A percentile compares a stretch with the other conserved stretches of the same genome.
phyloP scores from a whole-genome alignment of 2,113 vertebrate genomes.

The Mobula hypostoma region DNA sequence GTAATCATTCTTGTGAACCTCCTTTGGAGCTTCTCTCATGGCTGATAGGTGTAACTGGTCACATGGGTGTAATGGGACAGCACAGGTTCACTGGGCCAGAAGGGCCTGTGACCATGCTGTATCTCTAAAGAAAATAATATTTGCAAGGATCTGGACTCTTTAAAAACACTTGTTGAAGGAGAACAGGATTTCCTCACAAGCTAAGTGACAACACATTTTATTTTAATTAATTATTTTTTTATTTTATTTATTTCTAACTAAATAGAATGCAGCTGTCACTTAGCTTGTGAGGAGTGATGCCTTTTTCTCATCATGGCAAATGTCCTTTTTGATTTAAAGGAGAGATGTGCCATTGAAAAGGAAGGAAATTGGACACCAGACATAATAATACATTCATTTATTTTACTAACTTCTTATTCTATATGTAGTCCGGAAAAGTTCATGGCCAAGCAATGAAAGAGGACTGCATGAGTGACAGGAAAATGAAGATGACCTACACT shows the following conservation, averaged over 20 bases:
- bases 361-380: neutral
- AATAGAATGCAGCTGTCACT: too few relatives aligned
- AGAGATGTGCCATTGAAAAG: neutral
- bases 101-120: too few relatives aligned
- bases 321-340: neutral
- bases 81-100: too few relatives aligned
- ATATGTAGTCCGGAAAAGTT: neutral
- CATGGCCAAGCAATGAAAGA: neutral
- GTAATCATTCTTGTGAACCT: too few relatives aligned
- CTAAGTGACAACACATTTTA: neutral
- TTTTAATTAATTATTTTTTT: too few relatives aligned
- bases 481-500: too few relatives aligned
- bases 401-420: neutral
- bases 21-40: too few relatives aligned
- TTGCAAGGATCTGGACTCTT: neutral
- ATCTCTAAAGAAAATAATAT: too few relatives aligned
- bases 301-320: neutral
- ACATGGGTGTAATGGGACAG: too few relatives aligned
- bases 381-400: neutral
- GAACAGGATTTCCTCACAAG: neutral
- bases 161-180: neutral
- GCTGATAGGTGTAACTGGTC: too few relatives aligned
- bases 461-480: neutral
- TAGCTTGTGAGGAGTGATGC: too few relatives aligned
- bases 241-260: too few relatives aligned